Conservation (phyloP, 2,888 invertebrate species). For the Heteromurus nitidus region DNA sequence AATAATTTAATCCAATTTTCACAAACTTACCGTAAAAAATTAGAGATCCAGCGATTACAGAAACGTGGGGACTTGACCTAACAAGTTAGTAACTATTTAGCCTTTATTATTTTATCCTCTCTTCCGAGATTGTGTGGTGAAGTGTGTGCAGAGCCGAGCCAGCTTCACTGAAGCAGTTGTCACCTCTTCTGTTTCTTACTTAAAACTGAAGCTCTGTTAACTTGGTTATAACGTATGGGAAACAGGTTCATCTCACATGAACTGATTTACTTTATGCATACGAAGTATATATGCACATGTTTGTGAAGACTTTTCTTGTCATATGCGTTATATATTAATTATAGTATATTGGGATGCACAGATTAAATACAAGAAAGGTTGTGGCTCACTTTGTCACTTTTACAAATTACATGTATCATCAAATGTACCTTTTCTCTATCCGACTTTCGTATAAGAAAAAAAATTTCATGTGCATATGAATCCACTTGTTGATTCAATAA, state of each 20-base stretch:
- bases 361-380: neutral
- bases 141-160: slow-evolving; percentile 72
- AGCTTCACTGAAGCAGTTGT: slow-evolving; percentile 58
- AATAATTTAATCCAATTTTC: too few relatives aligned
- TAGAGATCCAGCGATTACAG: neutral
- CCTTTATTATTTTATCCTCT: neutral
- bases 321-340: slow-evolving; percentile 5
- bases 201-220: slow-evolving; percentile 58
- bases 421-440: neutral
- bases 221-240: too few relatives aligned
- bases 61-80: neutral
- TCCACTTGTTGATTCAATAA: slow-evolving; percentile 11
- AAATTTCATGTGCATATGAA: neutral
- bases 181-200: slow-evolving; percentile 51
- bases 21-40: neutral
- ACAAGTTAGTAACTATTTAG: neutral
- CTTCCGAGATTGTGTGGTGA: slow-evolving; percentile 57
- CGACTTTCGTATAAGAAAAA: neutral
- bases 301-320: too few relatives aligned
- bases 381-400: neutral
- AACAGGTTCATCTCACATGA: slow-evolving; percentile 47
- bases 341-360: neutral
- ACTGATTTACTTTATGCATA: slow-evolving; percentile 13
- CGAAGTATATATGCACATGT: slow-evolving; percentile 14
- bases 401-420: neutral